Evolutionary conservation across 2,888 invertebrate genomes (phyloP).

Genomic region (Bugulina stolonifera): DNA sequence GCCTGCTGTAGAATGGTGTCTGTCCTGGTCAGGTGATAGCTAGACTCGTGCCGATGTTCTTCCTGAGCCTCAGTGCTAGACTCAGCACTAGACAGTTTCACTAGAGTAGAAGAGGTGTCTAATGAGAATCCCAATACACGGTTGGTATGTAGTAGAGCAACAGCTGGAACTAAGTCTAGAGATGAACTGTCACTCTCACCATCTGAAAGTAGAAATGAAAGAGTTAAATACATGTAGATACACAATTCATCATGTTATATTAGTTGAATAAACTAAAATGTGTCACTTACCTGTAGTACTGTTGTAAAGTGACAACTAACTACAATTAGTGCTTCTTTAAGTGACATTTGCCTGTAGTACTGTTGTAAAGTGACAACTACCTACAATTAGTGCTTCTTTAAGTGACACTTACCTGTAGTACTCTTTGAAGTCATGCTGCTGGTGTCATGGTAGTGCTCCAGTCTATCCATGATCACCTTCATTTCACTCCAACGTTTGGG

Average conservation of each 20-base stretch:
- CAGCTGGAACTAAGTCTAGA: background rate
- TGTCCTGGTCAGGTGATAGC: conserved; percentile 8
- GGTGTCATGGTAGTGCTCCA: background rate
- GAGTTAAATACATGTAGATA: no score
- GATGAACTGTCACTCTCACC: background rate
- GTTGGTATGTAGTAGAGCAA: background rate
- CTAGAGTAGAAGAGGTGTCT: background rate
- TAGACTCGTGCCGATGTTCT: background rate
- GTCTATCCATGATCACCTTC: conserved; percentile 2
- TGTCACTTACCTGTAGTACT: no score
- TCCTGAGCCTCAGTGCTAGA: background rate
- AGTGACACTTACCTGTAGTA: background rate
- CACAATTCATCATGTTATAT: background rate
- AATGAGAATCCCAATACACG: background rate
- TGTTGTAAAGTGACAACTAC: no score
- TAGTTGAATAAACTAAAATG: no score
- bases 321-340: no score
- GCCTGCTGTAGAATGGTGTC: conserved; percentile 13
- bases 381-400: no score
- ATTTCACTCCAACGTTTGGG: conserved; percentile 16
- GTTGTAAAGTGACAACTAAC: no score
- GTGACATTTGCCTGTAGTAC: no score
- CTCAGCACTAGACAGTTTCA: background rate
- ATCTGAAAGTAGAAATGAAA: background rate
- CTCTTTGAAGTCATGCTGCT: background rate